Conservation (phyloP, 2,888 invertebrate species). For the Eupithecia abbreviata region DNA sequence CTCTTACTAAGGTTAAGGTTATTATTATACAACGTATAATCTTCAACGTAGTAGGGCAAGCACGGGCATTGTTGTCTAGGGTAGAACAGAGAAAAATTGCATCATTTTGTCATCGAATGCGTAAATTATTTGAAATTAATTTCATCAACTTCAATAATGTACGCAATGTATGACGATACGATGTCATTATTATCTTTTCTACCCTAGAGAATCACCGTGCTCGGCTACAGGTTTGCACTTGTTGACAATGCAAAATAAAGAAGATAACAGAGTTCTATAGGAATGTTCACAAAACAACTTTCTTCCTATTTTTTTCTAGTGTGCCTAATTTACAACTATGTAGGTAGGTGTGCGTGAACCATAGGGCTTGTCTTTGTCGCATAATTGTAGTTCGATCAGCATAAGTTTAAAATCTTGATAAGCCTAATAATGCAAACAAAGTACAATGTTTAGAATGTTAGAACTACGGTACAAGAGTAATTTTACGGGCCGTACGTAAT, state of each 20-base stretch:
- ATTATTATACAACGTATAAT: background rate
- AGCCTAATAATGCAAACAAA: slow-evolving; percentile 27
- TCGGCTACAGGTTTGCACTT: background rate
- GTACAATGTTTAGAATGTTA: slow-evolving; percentile 23
- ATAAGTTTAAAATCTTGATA: slow-evolving; percentile 1
- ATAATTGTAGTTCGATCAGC: background rate
- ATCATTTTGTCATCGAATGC: too few relatives aligned
- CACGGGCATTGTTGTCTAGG: too few relatives aligned
- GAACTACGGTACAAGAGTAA: slow-evolving; percentile 12
- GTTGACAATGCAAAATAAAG: background rate
- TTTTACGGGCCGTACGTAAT: background rate
- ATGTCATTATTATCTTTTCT: too few relatives aligned
- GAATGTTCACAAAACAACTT: background rate
- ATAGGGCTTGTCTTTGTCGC: background rate
- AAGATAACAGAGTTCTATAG: background rate
- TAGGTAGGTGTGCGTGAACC: background rate
- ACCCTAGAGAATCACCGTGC: too few relatives aligned
- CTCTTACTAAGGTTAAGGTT: background rate
- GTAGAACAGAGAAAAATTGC: too few relatives aligned
- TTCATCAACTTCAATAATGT: too few relatives aligned
- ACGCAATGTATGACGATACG: too few relatives aligned
- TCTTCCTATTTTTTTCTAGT: background rate
- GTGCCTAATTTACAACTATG: background rate
- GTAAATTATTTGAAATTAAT: too few relatives aligned
- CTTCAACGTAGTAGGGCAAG: background rate